phyloP scores from a whole-genome alignment of 2,888 invertebrate genomes.

The Bugulina stolonifera region DNA sequence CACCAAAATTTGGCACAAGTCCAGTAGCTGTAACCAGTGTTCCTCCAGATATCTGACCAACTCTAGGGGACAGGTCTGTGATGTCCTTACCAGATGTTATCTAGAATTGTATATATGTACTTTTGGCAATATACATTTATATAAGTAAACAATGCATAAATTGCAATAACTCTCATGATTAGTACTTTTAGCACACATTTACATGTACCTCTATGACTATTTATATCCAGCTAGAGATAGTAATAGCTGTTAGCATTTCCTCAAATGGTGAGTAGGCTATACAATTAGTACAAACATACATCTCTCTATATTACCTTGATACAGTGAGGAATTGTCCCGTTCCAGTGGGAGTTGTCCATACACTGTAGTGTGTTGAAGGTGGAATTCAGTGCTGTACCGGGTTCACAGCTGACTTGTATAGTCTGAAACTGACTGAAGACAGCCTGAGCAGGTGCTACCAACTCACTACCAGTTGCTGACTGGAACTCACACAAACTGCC shows the following conservation, averaged over 20 bases:
- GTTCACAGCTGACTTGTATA: neutral
- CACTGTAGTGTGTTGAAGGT: neutral
- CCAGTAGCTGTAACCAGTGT: constrained; percentile 49
- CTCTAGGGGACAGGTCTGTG: constrained; percentile 34
- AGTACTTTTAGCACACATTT: too few species aligned
- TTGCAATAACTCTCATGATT: too few species aligned
- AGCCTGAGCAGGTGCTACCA: neutral
- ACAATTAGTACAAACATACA: too few species aligned
- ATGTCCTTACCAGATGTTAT: constrained; percentile 8
- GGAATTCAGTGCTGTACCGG: neutral
- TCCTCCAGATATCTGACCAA: constrained; percentile 52
- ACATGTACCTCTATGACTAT: too few species aligned
- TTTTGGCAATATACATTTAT: too few species aligned
- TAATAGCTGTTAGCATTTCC: too few species aligned
- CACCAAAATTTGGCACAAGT: constrained; percentile 41
- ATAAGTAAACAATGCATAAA: too few species aligned
- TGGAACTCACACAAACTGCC: neutral
- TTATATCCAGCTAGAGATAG: too few species aligned
- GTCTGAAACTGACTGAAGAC: neutral
- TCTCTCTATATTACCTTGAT: neutral
- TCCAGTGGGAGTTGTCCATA: neutral
- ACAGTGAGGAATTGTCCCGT: neutral
- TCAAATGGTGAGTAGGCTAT: too few species aligned
- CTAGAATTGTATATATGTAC: neutral
- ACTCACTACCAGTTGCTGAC: neutral